These are phyloP conservation scores for Arge pagana DNA, from an alignment of 2,888 invertebrate genomes.

Conservation along the genomic window DNA sequence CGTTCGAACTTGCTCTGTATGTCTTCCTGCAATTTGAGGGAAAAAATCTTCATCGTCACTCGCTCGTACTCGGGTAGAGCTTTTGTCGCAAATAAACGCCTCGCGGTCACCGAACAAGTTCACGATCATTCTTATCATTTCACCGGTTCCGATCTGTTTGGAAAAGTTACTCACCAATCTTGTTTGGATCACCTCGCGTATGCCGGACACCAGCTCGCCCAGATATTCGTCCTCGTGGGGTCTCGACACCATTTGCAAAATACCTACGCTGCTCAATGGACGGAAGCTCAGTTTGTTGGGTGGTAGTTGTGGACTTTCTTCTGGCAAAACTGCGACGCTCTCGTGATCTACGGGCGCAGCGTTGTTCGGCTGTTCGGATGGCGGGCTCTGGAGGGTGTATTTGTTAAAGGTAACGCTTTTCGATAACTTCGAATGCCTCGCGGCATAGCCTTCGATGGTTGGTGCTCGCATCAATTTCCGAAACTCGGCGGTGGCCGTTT, in stretches of 20 bases:
- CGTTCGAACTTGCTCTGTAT: slow-evolving; percentile 59
- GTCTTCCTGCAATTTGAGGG: slow-evolving; percentile 53
- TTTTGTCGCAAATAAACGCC: not conserved
- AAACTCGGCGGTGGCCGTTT: slow-evolving; percentile 64
- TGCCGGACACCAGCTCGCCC: slow-evolving; percentile 77
- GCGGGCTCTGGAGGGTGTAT: slow-evolving; percentile 82
- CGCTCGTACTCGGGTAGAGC: not conserved
- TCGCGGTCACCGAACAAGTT: not conserved
- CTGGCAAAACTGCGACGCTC: slow-evolving; percentile 33
- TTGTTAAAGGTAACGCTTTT: slow-evolving; percentile 89
- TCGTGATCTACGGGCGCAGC: slow-evolving; percentile 35
- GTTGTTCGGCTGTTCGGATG: slow-evolving; percentile 54
- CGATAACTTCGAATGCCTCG: slow-evolving; percentile 83
- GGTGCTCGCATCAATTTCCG: slow-evolving; percentile 78
- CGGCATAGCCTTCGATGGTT: slow-evolving; percentile 87
- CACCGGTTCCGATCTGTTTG: slow-evolving; percentile 2
- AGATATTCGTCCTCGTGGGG: slow-evolving; percentile 76
- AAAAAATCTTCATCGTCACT: not conserved
- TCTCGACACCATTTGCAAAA: slow-evolving; percentile 46
- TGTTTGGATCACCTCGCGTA: slow-evolving; percentile 79
- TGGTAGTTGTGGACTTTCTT: slow-evolving; percentile 47
- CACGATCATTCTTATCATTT: not conserved
- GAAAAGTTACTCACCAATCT: slow-evolving; percentile 54
- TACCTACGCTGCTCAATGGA: slow-evolving; percentile 51
- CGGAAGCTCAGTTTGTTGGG: slow-evolving; percentile 54